Conservation (phyloP, 2,113 vertebrate species). For the Siphamia tubifer region DNA sequence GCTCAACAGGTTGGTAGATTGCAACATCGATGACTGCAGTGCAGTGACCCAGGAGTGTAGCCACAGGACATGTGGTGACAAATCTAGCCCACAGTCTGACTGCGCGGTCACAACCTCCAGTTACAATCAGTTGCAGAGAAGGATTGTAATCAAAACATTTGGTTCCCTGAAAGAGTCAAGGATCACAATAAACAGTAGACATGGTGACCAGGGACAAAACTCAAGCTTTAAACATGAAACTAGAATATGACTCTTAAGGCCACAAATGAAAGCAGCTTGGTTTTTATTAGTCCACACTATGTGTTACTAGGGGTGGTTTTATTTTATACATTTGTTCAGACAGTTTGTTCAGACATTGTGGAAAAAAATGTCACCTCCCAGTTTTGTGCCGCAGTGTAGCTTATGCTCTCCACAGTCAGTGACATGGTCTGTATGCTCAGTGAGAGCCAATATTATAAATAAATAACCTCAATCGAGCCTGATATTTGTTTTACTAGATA, state of each 20-base stretch:
- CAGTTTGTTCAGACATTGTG: slow-evolving; percentile 4
- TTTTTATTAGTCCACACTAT: too few species aligned
- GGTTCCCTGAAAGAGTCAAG: slow-evolving; percentile 41
- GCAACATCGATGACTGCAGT: slow-evolving; percentile 45
- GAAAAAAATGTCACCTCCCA: slow-evolving; percentile 52
- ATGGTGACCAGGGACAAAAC: too few species aligned
- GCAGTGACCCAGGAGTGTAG: slow-evolving; percentile 49
- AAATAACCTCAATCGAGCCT: background rate
- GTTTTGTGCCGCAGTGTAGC: slow-evolving; percentile 4
- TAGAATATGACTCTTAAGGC: too few species aligned
- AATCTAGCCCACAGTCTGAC: slow-evolving; percentile 59
- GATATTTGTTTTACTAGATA: slow-evolving; percentile 13
- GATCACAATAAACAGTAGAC: background rate
- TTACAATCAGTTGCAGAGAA: slow-evolving; percentile 50
- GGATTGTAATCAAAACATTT: slow-evolving; percentile 65
- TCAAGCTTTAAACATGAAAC: too few species aligned
- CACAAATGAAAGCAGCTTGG: too few species aligned
- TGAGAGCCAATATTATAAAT: background rate
- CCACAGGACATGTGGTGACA: slow-evolving; percentile 33
- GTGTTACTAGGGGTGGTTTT: too few species aligned
- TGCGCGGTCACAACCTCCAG: slow-evolving; percentile 35
- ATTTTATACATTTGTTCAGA: too few species aligned
- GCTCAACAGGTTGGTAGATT: slow-evolving; percentile 37
- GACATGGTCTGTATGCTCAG: background rate
- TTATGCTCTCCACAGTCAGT: slow-evolving; percentile 1